These are phyloP conservation scores for Cantharis flavilabris DNA, from an alignment of 2,888 invertebrate genomes.

Conservation along the genomic window DNA sequence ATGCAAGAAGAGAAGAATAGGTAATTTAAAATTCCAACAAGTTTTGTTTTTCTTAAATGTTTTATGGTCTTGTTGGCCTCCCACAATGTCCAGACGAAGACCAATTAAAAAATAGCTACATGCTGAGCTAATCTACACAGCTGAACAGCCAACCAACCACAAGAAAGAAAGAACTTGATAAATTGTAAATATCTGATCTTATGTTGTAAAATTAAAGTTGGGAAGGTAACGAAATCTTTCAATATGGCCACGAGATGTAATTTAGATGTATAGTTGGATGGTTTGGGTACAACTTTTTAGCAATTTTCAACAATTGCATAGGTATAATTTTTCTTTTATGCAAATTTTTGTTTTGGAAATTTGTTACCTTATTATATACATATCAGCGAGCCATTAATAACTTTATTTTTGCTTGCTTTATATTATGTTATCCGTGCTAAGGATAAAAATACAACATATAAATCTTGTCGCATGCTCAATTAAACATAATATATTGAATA, in stretches of 20 bases:
- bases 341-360: background rate
- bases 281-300: background rate
- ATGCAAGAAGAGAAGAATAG: background rate
- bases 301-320: background rate
- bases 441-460: slow-evolving; percentile 36
- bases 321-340: background rate
- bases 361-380: background rate
- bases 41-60: slow-evolving; percentile 17
- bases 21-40: slow-evolving; percentile 14
- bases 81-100: slow-evolving; percentile 43
- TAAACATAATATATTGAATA: slow-evolving; percentile 54
- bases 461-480: slow-evolving; percentile 55
- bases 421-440: background rate
- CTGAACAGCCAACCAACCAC: slow-evolving; percentile 50
- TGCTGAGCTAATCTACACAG: slow-evolving; percentile 46
- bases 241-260: background rate
- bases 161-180: slow-evolving; percentile 38
- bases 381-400: background rate
- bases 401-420: background rate
- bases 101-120: slow-evolving; percentile 56
- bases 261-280: background rate
- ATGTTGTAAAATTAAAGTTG: background rate
- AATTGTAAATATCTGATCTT: slow-evolving; percentile 40
- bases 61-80: slow-evolving; percentile 34
- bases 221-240: background rate